Conservation (phyloP, 2,888 invertebrate genomes). For the Elysia crispata region DNA sequence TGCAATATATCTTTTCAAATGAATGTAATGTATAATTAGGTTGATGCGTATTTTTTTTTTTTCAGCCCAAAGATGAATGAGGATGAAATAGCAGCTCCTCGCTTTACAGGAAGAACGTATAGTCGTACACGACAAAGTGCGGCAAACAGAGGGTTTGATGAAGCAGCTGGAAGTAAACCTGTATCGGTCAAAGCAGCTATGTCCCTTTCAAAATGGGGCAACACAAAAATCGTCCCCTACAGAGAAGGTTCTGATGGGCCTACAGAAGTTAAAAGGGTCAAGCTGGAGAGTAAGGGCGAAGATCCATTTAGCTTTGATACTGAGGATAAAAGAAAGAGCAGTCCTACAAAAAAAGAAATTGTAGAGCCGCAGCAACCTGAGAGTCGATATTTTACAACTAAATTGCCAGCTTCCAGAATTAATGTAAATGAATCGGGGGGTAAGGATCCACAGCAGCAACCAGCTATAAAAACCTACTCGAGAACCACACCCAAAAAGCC, state of each 20-base stretch:
- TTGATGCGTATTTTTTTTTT: constrained; percentile 3
- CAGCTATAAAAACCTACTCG: constrained; percentile 27
- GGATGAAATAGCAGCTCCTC: constrained; percentile 42
- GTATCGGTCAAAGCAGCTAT: constrained; percentile 55
- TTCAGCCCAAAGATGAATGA: constrained; percentile 47
- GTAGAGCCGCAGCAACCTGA: constrained; percentile 16
- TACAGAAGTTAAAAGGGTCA: constrained; percentile 41
- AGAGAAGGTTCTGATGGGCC: constrained; percentile 53
- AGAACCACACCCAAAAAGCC: constrained; percentile 26
- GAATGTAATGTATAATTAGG: too few relatives aligned
- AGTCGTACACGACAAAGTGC: constrained; percentile 59
- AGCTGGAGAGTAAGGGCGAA: constrained; percentile 52
- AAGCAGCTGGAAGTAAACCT: constrained; percentile 57
- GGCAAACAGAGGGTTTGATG: constrained; percentile 67
- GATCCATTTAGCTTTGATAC: constrained; percentile 72
- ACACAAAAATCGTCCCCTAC: constrained; percentile 68
- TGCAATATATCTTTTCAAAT: too few relatives aligned
- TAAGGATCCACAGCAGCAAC: constrained; percentile 11
- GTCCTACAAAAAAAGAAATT: constrained; percentile 52
- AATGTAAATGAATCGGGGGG: constrained; percentile 35
- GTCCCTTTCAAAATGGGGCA: constrained; percentile 69
- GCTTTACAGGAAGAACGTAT: constrained; percentile 61
- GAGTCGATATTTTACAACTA: constrained; percentile 11
- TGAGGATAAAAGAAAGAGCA: constrained; percentile 60
- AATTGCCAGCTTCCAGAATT: constrained; percentile 52